phyloP scores from a whole-genome alignment of 2,888 invertebrate genomes.

The Blera fallax region DNA sequence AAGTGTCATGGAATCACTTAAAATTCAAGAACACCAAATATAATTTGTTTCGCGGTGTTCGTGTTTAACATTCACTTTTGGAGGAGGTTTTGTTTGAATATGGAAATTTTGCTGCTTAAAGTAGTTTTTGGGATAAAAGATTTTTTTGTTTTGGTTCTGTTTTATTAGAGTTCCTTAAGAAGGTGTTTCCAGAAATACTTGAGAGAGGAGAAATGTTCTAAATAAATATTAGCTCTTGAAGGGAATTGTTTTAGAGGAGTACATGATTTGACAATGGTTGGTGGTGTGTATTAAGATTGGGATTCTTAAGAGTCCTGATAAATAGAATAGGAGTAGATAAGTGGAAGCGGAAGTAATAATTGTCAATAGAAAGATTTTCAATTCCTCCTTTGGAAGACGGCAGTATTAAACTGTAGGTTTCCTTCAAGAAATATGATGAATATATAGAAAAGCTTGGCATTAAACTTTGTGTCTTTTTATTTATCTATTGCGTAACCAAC shows the following conservation, averaged over 20 bases:
- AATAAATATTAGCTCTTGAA: slow-evolving; percentile 8
- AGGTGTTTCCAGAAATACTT: neutral
- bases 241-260: neutral
- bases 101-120: slow-evolving; percentile 16
- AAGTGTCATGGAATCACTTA: slow-evolving; percentile 33
- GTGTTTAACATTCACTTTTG: slow-evolving; percentile 37
- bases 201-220: slow-evolving; percentile 6
- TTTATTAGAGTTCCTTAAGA: neutral
- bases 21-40: slow-evolving; percentile 31
- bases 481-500: too few species aligned
- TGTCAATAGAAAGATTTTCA: too few species aligned
- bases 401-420: too few species aligned
- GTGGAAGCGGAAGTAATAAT: too few species aligned
- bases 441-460: too few species aligned
- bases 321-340: too few species aligned
- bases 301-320: neutral
- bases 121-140: neutral
- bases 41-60: slow-evolving; percentile 1
- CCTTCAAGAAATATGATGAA: too few species aligned
- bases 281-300: neutral
- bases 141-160: neutral
- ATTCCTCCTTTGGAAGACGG: too few species aligned
- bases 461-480: too few species aligned
- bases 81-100: slow-evolving; percentile 27
- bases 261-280: neutral